Conservation (phyloP, 2,113 vertebrate species). For the Bucco capensis region DNA sequence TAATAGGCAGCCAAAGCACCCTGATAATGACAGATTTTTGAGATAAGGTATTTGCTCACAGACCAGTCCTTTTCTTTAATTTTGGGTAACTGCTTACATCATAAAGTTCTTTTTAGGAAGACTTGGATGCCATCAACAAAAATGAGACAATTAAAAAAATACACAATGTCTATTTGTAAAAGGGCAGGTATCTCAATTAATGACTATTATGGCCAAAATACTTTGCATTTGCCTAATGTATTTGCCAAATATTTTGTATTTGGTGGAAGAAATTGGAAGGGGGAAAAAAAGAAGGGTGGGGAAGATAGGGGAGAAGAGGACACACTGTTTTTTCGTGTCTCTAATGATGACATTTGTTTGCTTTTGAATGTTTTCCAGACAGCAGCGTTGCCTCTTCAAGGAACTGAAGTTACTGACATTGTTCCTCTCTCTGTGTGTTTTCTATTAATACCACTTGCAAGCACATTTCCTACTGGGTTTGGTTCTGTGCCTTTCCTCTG, state of each 20-base stretch:
- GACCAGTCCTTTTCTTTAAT: neutral
- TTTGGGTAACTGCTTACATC: neutral
- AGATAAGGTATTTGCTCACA: neutral
- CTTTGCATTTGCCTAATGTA: neutral
- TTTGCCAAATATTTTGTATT: no score
- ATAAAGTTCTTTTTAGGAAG: neutral
- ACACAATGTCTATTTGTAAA: neutral
- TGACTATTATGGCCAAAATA: neutral
- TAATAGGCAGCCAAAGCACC: neutral
- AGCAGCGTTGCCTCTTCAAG: neutral
- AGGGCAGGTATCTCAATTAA: neutral
- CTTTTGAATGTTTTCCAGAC: neutral
- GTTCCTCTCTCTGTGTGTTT: conserved; percentile 24
- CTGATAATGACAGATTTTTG: neutral
- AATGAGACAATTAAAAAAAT: neutral
- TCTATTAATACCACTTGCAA: conserved; percentile 58
- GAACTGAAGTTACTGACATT: conserved; percentile 17
- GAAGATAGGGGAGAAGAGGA: neutral
- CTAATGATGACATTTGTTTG: neutral
- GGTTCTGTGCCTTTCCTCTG: conserved; percentile 9
- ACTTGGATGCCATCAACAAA: neutral
- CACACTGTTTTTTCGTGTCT: fast-evolving
- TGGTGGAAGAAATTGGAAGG: no score
- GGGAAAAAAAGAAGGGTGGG: fast-evolving
- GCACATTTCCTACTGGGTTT: conserved; percentile 40